phyloP scores from a whole-genome alignment of 2,888 invertebrate genomes.

The Rosalia funebris region DNA sequence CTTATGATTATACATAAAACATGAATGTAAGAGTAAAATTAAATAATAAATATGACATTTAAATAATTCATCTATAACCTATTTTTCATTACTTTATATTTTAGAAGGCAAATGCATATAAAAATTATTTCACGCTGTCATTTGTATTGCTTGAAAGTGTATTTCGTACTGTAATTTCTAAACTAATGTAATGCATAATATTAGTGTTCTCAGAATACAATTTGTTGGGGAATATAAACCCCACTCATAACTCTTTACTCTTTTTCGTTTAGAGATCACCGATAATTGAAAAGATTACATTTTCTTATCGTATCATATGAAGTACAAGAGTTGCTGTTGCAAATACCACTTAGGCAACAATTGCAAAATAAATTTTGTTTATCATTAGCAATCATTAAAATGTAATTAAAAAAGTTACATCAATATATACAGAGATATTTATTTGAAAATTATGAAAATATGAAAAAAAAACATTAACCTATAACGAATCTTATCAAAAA shows the following conservation, averaged over 20 bases:
- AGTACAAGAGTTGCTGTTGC: too few species aligned
- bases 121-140: background rate
- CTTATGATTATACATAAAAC: too few species aligned
- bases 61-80: too few species aligned
- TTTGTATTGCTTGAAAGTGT: constrained; percentile 1
- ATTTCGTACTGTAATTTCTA: background rate
- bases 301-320: background rate
- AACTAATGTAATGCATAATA: background rate
- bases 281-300: background rate
- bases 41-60: too few species aligned
- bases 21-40: too few species aligned
- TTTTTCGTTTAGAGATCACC: background rate
- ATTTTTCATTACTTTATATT: background rate
- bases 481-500: constrained; percentile 13
- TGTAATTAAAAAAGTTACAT: constrained; percentile 12
- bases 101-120: constrained; percentile 3
- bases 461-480: constrained; percentile 1
- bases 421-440: constrained; percentile 23
- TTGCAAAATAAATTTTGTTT: too few species aligned
- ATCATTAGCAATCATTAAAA: background rate
- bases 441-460: constrained; percentile 10
- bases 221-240: too few species aligned
- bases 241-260: too few species aligned
- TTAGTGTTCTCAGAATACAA: background rate
- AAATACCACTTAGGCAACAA: too few species aligned